phyloP scores from a whole-genome alignment of 2,797 vertebrate genomes.

The Ctenosaura bakeri region DNA sequence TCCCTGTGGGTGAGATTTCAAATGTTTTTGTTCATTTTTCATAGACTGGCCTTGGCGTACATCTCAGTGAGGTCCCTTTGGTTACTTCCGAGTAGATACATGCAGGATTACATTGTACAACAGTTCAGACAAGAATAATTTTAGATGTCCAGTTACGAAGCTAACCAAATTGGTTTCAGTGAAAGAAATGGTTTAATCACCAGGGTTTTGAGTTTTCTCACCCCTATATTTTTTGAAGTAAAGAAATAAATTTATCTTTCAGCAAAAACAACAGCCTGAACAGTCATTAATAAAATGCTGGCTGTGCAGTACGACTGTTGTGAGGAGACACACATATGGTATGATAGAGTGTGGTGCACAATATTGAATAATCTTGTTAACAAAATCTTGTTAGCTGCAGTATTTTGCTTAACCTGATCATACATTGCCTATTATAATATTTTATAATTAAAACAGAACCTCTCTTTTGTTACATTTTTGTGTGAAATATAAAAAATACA shows the following conservation, averaged over 20 bases:
- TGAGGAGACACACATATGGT: slow-evolving; percentile 48
- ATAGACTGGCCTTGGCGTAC: not conserved
- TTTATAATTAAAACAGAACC: not conserved
- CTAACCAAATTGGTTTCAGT: not conserved
- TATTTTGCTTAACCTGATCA: slow-evolving; percentile 1
- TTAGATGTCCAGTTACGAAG: not conserved
- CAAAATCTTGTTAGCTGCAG: not conserved
- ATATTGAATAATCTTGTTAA: slow-evolving; percentile 31
- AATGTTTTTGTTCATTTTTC: no score
- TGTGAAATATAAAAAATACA: no score
- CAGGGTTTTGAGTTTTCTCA: no score
- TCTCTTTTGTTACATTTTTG: not conserved
- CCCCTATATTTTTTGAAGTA: not conserved
- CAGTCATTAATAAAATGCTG: not conserved
- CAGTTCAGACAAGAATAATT: not conserved
- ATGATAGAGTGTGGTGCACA: slow-evolving; percentile 15
- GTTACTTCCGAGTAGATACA: not conserved
- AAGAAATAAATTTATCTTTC: slow-evolving; percentile 18
- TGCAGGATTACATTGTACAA: not conserved
- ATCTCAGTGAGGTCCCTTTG: not conserved
- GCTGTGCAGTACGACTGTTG: slow-evolving; percentile 11
- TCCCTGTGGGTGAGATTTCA: no score
- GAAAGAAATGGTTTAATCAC: fast-evolving
- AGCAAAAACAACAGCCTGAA: not conserved
- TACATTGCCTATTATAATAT: not conserved